These are phyloP conservation scores for Saturnia pavonia DNA, from an alignment of 2,888 invertebrate species.

Conservation along the genomic window DNA sequence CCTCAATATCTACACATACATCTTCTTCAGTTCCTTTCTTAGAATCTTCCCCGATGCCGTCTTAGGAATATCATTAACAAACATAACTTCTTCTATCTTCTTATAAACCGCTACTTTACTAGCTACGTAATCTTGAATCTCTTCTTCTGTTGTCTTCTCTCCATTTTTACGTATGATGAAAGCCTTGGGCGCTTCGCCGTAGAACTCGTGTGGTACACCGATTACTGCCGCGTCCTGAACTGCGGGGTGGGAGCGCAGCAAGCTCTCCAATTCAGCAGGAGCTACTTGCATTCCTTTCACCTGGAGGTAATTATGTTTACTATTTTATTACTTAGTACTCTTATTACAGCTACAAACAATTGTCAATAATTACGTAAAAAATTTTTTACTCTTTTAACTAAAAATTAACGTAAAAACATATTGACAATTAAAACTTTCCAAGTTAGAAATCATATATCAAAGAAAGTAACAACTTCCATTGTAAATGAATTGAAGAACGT, in stretches of 20 bases:
- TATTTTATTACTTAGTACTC: background rate
- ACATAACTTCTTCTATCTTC: constrained; percentile 84
- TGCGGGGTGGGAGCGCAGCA: constrained; percentile 87
- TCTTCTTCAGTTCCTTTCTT: constrained; percentile 83
- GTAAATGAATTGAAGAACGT: too few relatives aligned
- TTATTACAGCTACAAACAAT: background rate
- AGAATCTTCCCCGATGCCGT: constrained; percentile 90
- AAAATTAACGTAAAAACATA: too few relatives aligned
- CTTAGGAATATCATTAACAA: constrained; percentile 88
- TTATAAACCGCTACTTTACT: constrained; percentile 90
- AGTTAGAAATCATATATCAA: too few relatives aligned
- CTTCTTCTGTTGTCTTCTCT: constrained; percentile 66
- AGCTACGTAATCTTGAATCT: constrained; percentile 81
- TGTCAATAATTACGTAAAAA: too few relatives aligned
- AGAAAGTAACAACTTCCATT: too few relatives aligned
- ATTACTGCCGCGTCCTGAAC: constrained; percentile 93
- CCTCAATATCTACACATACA: constrained; percentile 50
- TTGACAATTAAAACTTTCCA: too few relatives aligned
- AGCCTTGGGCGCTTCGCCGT: constrained; percentile 91
- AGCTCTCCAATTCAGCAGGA: constrained; percentile 93
- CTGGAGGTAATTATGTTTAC: constrained; percentile 36
- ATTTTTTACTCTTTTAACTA: too few relatives aligned
- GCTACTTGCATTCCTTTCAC: constrained; percentile 91
- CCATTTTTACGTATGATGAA: constrained; percentile 84
- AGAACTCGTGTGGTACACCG: constrained; percentile 86